Base-by-base conservation (phyloP, 2,113 vertebrate species). In the Manacus vitellinus region DNA sequence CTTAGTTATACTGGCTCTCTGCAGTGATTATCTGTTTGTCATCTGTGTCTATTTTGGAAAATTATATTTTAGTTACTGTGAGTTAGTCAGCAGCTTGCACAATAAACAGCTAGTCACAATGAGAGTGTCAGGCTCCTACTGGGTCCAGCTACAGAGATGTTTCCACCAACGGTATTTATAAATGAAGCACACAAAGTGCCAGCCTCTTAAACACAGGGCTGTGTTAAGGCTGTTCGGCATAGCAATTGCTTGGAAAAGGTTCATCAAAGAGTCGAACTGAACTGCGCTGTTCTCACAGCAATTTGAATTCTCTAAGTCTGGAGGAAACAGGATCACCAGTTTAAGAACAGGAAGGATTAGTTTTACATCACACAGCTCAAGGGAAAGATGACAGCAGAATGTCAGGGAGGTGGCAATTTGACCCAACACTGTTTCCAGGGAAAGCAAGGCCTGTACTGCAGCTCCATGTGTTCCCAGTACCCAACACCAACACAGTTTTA, bases 21-120 rank as follows among this genome's bases (percentile, higher is more conserved):
- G 30, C 81, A 35, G 68, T 83, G 94, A 97, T 91, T 96, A 94
- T 94, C 73, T 97, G 94, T 97, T 97, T 97, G 94, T 97, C 96
- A 97, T 95, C 88, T 88, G 95, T 87, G 86, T 96, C 95, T 98
- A 63, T 98, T 98, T 97, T 86, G 74, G 92, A 97, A 97, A 97
- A 96, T 82, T 92, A 81, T 93, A 89, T 95, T 88, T 97, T 95
- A 89, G 77, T 95, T 96, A 97, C 79, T 92, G 24, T 1, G 61
- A 97, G 95, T 97, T 96, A 93, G 93, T 88, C 84, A 92, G 92
- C 94, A 96, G 81, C 78, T 90, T 94, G 94, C 89, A 73, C 89
- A 95, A 97, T 96, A 92, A 83, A 78, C 63, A 95, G 86, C 74
- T 75, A 86, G 89, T 80, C 77, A 88, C 95, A 80, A 80, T 79